Evolutionary conservation across 2,797 vertebrate species (phyloP).

Genomic region (Pipistrellus pygmaeus): DNA sequence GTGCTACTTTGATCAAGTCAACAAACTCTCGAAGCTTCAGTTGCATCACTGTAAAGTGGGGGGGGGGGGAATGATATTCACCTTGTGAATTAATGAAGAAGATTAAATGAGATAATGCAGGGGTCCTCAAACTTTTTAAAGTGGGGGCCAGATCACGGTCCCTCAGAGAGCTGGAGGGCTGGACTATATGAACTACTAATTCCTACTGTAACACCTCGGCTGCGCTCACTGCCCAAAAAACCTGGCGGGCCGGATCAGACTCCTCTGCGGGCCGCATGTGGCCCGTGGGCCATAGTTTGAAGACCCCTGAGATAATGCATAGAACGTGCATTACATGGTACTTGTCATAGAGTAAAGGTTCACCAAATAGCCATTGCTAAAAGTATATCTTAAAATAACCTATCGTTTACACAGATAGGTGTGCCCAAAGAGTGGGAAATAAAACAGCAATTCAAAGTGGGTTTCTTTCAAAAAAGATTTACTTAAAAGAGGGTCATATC

Average conservation of each 20-base stretch:
- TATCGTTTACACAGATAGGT: background rate
- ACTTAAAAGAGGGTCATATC: background rate
- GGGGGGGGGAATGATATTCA: background rate
- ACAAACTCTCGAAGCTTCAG: background rate
- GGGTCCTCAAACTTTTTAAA: too few species aligned
- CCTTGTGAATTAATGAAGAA: background rate
- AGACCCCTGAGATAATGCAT: background rate
- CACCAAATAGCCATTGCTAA: background rate
- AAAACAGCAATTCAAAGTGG: background rate
- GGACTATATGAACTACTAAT: too few species aligned
- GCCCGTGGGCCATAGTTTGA: too few species aligned
- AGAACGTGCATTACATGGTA: background rate
- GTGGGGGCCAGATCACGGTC: too few species aligned
- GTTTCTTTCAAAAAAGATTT: slow-evolving; percentile 37
- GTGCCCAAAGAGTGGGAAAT: background rate
- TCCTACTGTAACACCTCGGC: too few species aligned
- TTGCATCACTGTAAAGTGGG: background rate
- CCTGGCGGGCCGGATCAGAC: too few species aligned
- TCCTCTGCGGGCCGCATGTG: too few species aligned
- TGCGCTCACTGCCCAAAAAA: too few species aligned
- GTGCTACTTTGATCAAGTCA: background rate
- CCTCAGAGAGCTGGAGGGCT: too few species aligned
- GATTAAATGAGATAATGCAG: background rate
- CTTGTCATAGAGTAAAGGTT: background rate
- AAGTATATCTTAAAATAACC: slow-evolving; percentile 4